A percentile compares a stretch with the other conserved stretches of the same genome.
Conservation (phyloP, 1,140 invertebrate species). For the Aphelinus atriplicis region DNA sequence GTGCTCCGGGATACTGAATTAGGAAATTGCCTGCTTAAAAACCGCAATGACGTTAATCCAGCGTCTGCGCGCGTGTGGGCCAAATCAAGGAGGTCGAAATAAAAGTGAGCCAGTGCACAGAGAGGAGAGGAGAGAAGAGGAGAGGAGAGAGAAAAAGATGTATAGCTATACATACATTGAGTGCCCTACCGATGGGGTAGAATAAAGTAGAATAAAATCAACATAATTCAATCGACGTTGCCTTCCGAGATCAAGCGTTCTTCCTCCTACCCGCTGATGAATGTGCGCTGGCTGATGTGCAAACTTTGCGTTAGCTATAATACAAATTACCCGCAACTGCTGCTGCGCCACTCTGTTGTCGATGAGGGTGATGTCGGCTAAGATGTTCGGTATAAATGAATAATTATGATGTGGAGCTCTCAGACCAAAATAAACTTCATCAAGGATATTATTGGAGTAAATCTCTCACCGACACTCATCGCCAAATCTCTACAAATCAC, state of each 20-base stretch:
- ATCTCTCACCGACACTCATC: no score
- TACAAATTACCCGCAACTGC: background rate
- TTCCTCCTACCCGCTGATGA: conserved; percentile 52
- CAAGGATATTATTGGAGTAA: no score
- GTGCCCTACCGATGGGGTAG: conserved; percentile 43
- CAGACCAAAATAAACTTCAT: no score
- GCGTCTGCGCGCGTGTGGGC: conserved; percentile 16
- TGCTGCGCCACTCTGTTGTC: background rate
- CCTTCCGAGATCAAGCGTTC: conserved; percentile 59
- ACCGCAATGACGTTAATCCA: conserved; percentile 64
- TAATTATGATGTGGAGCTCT: no score
- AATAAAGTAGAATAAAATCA: conserved; percentile 65
- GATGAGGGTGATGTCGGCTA: no score
- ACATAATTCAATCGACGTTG: conserved; percentile 64
- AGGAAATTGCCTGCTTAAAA: conserved; percentile 66
- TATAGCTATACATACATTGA: no score
- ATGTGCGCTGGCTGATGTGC: conserved; percentile 41
- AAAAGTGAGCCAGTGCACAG: conserved; percentile 51
- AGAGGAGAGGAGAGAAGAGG: conserved; percentile 42
- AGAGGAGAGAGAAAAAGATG: conserved; percentile 30
- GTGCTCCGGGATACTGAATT: conserved; percentile 55
- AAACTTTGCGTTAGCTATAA: conserved; percentile 19
- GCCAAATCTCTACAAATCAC: no score
- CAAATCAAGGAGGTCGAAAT: conserved; percentile 47
- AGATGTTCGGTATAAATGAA: no score